Evolutionary conservation across 2,797 vertebrate genomes (phyloP), one percentile per base, ranked within the genome.

Genomic region (Alosa sapidissima): DNA sequence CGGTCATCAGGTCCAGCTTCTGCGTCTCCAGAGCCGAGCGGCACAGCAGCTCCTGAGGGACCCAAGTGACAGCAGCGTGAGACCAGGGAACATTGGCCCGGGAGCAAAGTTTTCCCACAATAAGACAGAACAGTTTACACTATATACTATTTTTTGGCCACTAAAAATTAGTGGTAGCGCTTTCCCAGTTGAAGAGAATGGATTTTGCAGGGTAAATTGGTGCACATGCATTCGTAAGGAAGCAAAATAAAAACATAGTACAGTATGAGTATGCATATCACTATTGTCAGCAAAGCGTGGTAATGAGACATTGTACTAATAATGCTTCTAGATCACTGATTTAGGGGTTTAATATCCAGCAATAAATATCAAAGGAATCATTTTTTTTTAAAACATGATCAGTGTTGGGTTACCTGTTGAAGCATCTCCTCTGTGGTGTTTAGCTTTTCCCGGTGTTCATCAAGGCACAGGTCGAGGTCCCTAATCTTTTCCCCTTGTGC

Each of bases 401-500:
- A 72, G 28, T 14, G 65, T 10, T 14, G 36, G 68, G 90, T 5
- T 88, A 99, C 98, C 97, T 99, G 98, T 87, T 99, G 98, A 84
- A 99, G 92, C 98, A 99, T 98, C 89, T 98, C 98, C 85, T 99
- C 98, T 0, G 98, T 99, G 86, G 97, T 94, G 5, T 98, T 99
- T 87, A 99, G 92, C 90, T 99, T 99, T 84, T 98, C 98, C 84
- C 98, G 94, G 93, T 99, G 97, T 85, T 99, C 98, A 13, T 99
- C 98, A 85, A 99, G 95, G 92, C 97, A 99, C 83, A 97, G 88
- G 85, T 99, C 98, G 88, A 99, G 91, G 90, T 99, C 98, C 41
- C 98, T 95, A 87, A 99, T 99, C 94, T 99, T 99, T 90, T 99
- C 98, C 81, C 98, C 98, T 81, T 99, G 98, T 41, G 98, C 98